Conservation (phyloP, 2,888 invertebrate species). For the Ophion costatus region DNA sequence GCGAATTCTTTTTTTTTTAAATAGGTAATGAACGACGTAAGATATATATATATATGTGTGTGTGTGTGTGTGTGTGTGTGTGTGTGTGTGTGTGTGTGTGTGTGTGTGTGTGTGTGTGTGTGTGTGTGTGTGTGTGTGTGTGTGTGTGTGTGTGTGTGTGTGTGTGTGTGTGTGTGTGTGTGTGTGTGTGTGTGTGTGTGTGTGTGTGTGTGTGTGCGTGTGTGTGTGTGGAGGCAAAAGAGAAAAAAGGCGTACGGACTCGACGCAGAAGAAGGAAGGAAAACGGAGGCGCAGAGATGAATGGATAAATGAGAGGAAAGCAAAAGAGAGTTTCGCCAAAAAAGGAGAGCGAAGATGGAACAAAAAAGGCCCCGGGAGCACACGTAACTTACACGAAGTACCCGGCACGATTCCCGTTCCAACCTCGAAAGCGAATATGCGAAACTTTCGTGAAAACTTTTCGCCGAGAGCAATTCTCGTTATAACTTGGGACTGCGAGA, state of each 20-base stretch:
- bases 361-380: slow-evolving; percentile 71
- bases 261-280: neutral
- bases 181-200: too few species aligned
- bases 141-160: too few species aligned
- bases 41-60: too few species aligned
- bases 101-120: too few species aligned
- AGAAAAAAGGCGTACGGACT: slow-evolving; percentile 5
- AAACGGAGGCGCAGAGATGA: neutral
- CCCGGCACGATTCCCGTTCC: slow-evolving; percentile 26
- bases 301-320: slow-evolving; percentile 3
- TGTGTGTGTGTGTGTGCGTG: too few species aligned
- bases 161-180: too few species aligned
- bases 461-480: slow-evolving; percentile 78
- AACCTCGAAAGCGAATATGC: slow-evolving; percentile 68
- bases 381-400: slow-evolving; percentile 68
- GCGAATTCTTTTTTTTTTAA: neutral
- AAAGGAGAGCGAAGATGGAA: slow-evolving; percentile 55
- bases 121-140: too few species aligned
- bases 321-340: slow-evolving; percentile 29
- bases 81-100: too few species aligned
- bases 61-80: too few species aligned
- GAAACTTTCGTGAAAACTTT: slow-evolving; percentile 74
- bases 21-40: neutral
- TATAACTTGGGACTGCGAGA: slow-evolving; percentile 76
- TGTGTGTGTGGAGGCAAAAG: neutral